These are phyloP conservation scores for Apamea crenata DNA, from an alignment of 2,888 invertebrate genomes.

Conservation along the genomic window DNA sequence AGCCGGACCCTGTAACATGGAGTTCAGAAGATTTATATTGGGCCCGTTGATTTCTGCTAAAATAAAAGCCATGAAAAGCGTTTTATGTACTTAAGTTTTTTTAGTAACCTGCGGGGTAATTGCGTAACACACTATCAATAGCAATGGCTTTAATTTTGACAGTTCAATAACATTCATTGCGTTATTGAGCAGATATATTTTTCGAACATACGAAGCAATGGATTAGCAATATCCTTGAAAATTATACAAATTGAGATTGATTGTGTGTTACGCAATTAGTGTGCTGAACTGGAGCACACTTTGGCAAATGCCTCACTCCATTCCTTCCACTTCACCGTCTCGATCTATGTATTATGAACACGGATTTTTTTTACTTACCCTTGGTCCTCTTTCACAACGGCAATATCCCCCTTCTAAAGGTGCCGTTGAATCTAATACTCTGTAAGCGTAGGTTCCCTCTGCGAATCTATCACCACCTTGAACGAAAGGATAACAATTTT, in stretches of 20 bases:
- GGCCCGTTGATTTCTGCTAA: not conserved
- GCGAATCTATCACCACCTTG: conserved; percentile 80
- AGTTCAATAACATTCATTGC: too few species aligned
- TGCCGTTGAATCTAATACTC: conserved; percentile 91
- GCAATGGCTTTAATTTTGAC: too few species aligned
- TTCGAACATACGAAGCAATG: too few species aligned
- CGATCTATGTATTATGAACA: not conserved
- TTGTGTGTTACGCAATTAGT: too few species aligned
- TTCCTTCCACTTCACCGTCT: not conserved
- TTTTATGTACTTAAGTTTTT: not conserved
- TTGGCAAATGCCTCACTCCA: not conserved
- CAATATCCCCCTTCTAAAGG: conserved; percentile 91
- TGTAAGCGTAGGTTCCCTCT: conserved; percentile 87
- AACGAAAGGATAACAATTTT: not conserved
- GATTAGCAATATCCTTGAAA: too few species aligned
- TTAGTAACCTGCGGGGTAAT: not conserved
- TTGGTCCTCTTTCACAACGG: conserved; percentile 92
- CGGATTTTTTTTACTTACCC: conserved; percentile 82
- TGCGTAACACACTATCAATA: too few species aligned
- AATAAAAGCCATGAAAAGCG: not conserved
- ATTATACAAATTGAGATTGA: too few species aligned
- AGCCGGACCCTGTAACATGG: conserved; percentile 88
- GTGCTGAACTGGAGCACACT: not conserved
- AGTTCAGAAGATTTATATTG: too few species aligned
- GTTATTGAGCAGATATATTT: too few species aligned